These are phyloP conservation scores for Alauda arvensis DNA, from an alignment of 2,797 vertebrate genomes.

Conservation along the genomic window DNA sequence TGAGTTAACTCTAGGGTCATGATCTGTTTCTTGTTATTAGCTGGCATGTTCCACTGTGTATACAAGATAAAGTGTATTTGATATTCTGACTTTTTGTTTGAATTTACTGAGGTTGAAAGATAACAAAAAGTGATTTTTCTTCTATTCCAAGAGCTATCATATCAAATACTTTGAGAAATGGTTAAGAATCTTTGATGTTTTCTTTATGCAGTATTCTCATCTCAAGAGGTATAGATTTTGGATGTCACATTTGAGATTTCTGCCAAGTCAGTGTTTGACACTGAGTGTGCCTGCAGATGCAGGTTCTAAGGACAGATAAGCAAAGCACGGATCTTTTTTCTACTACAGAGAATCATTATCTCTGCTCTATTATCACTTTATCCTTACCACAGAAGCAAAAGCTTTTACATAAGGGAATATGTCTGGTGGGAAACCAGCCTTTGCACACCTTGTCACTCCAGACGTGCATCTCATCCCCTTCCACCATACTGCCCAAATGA, in stretches of 20 bases:
- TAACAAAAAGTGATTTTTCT: conserved; percentile 7
- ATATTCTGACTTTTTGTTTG: conserved; percentile 42
- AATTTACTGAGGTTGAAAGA: conserved; percentile 23
- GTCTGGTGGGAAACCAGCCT: background rate
- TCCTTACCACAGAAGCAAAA: background rate
- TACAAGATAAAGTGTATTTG: conserved; percentile 36
- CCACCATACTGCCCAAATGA: background rate
- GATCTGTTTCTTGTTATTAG: conserved; percentile 33
- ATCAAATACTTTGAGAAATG: background rate
- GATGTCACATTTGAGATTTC: background rate
- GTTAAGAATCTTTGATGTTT: background rate
- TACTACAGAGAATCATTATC: background rate
- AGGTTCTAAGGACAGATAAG: background rate
- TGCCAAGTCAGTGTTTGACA: background rate
- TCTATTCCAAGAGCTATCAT: background rate
- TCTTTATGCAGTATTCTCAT: background rate
- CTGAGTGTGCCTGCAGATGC: background rate
- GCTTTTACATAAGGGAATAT: background rate
- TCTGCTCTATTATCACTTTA: background rate
- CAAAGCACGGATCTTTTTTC: background rate
- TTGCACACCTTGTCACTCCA: background rate
- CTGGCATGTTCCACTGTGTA: conserved; percentile 7
- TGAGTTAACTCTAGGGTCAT: conserved; percentile 19
- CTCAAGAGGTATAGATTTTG: background rate
- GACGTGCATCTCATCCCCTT: background rate